Evolutionary conservation across 1,140 invertebrate species (phyloP), one percentile per base, ranked within the genome.

Genomic region (Lucilia sericata): DNA sequence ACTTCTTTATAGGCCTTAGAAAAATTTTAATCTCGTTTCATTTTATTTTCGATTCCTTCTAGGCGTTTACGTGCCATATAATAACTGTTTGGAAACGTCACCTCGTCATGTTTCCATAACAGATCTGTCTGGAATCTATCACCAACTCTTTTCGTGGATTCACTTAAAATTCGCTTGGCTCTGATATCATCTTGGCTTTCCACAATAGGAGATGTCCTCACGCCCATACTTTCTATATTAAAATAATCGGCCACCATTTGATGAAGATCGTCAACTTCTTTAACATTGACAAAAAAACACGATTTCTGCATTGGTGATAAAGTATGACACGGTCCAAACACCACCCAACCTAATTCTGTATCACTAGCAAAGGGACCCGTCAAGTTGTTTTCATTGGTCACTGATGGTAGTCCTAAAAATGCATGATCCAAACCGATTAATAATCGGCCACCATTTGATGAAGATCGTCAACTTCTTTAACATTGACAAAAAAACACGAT

Each of bases 361-460:
- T 85, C 75, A 21, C n/a, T 8, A n/a, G 80, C 84, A 84, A 55
- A 78, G 2, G 70, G 84, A 3, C 84, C 84, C 8, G 10, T 9
- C 1, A 17, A 7, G 7, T 70, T 34, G 3, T 36, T n/a, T 5
- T n/a, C 1, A 21, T 47, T 75, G n/a, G 17, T n/a, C 14, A 2
- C 2, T 10, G 74, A 51, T 55, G 83, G 74, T 5, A 76, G 13
- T 51, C 83, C 83, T 36, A 84, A 25, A 60, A n/a, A 25, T 2
- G 65, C 74, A 42, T 84, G 21, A n/a, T 85, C 84, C 2, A 83
- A 21, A n/a, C 81, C 84, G n/a, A 83, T 30, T 10, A 84, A 19
- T 14, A 85, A 36, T 51, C 36, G 36, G 36, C 8, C 36, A 36
- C 36, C 8, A 36, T 36, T 36, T 36, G 36, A 36, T 36, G 36